A percentile compares a stretch with the other conserved stretches of the same genome.
These are phyloP conservation scores for Melanaphis sacchari DNA, from an alignment of 1,140 invertebrate species.

Conservation along the genomic window DNA sequence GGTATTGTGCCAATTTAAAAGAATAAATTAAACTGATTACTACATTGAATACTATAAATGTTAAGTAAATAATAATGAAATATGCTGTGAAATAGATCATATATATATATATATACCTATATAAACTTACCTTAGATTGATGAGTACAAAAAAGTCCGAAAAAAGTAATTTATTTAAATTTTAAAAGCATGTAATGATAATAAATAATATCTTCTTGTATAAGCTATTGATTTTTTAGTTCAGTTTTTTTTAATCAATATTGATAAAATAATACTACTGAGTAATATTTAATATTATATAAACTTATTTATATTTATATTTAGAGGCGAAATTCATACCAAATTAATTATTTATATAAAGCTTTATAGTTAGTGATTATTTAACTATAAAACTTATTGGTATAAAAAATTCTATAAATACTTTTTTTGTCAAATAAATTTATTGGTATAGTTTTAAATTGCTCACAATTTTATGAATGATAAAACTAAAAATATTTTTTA, in stretches of 20 bases:
- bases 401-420: no score
- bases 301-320: background rate
- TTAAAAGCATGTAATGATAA: background rate
- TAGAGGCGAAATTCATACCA: background rate
- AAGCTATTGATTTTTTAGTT: background rate
- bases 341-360: background rate
- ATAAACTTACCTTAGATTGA: background rate
- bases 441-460: no score
- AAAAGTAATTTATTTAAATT: background rate
- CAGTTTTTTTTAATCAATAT: background rate
- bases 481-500: background rate
- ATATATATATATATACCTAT: no score
- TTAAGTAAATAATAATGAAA: background rate
- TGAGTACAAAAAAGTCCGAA: background rate
- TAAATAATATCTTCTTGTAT: background rate
- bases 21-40: background rate
- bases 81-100: no score
- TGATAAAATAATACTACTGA: background rate
- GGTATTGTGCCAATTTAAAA: background rate
- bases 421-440: no score
- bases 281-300: background rate
- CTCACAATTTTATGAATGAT: background rate
- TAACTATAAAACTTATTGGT: no score
- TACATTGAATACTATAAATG: background rate
- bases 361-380: no score